Evolutionary conservation across 2,888 invertebrate genomes (phyloP).

Genomic region (Cenopis cana): DNA sequence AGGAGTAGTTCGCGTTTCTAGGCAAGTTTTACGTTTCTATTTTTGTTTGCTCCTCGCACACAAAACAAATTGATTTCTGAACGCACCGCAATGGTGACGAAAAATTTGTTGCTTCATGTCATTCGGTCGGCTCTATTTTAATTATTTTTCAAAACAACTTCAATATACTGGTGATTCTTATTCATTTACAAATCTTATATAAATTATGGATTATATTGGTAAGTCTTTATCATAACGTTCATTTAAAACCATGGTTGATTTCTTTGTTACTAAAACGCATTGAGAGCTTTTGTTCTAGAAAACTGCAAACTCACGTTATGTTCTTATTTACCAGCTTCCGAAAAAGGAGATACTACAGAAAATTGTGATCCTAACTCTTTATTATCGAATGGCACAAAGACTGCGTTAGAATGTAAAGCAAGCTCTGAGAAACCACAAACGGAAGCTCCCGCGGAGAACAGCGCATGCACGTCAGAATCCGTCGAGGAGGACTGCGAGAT

Average conservation of each 20-base stretch:
- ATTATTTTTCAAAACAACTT: conserved; percentile 79
- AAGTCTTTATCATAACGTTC: conserved; percentile 54
- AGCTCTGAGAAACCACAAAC: conserved; percentile 72
- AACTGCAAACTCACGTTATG: conserved; percentile 78
- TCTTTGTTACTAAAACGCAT: conserved; percentile 50
- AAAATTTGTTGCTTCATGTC: conserved; percentile 81
- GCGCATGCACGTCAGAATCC: conserved; percentile 72
- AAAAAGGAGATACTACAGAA: conserved; percentile 84
- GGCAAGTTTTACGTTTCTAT: conserved; percentile 3
- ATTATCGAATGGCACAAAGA: conserved; percentile 73
- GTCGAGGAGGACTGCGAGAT: conserved; percentile 75
- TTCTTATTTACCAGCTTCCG: conserved; percentile 77
- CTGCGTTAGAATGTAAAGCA: conserved; percentile 63
- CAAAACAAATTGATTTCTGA: conserved; percentile 39
- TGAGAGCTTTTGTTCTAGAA: conserved; percentile 79
- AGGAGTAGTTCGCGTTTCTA: not conserved
- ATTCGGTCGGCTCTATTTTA: conserved; percentile 76
- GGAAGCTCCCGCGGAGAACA: conserved; percentile 75
- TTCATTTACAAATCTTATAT: conserved; percentile 54
- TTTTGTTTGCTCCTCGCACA: not conserved
- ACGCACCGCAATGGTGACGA: conserved; percentile 47
- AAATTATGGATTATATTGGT: conserved; percentile 79
- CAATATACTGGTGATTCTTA: conserved; percentile 55
- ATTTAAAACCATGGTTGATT: conserved; percentile 46
- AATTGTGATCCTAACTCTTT: conserved; percentile 83